A percentile compares a stretch with the other conserved stretches of the same genome.
Evolutionary conservation across 2,888 invertebrate genomes (phyloP).

Genomic region (Himalopsyche anomala): DNA sequence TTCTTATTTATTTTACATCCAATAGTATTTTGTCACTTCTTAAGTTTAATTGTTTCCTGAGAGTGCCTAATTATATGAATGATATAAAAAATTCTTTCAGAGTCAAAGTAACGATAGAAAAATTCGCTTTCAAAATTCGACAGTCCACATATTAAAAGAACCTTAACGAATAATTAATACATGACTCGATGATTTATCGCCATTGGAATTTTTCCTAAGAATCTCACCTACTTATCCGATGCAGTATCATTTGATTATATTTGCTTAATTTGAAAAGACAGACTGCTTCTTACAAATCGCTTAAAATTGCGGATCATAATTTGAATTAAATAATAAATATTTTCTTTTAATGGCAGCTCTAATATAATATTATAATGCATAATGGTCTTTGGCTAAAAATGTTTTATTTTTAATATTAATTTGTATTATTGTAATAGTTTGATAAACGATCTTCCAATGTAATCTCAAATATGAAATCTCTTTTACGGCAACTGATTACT

Average conservation of each 20-base stretch:
- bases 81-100: too few relatives aligned
- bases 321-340: background rate
- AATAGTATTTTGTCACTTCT: slow-evolving; percentile 3
- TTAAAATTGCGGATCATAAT: background rate
- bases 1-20: slow-evolving; percentile 53
- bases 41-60: background rate
- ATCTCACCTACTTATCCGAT: background rate
- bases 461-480: background rate
- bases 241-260: background rate
- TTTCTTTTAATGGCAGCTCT: slow-evolving; percentile 27
- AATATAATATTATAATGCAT: background rate
- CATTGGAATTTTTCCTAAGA: background rate
- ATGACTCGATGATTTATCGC: too few relatives aligned
- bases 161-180: too few relatives aligned
- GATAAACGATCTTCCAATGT: background rate
- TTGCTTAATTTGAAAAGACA: background rate
- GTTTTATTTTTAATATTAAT: slow-evolving; percentile 47
- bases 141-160: too few relatives aligned
- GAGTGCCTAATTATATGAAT: too few relatives aligned
- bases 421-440: slow-evolving; percentile 16
- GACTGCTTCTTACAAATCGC: background rate
- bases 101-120: too few relatives aligned
- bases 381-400: slow-evolving; percentile 15
- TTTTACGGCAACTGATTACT: slow-evolving; percentile 9
- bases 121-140: too few relatives aligned